Evolutionary conservation across 2,888 invertebrate genomes (phyloP).

Genomic region (Aproaerema taeniolella): DNA sequence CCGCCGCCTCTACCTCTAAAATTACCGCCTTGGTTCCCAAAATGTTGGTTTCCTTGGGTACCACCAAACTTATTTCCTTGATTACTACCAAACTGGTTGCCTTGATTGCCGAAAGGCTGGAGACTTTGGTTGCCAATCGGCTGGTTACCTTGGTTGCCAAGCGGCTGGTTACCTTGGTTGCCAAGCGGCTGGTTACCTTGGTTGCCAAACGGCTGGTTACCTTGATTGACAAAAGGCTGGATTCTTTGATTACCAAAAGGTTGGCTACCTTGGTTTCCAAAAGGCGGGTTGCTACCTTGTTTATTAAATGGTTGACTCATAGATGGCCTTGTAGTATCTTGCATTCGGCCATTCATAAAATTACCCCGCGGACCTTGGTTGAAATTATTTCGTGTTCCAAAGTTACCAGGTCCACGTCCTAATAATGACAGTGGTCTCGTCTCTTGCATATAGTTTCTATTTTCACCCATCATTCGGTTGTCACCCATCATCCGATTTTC

Average conservation of each 20-base stretch:
- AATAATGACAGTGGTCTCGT: no score
- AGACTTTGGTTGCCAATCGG: constrained; percentile 29
- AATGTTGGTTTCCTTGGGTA: constrained; percentile 16
- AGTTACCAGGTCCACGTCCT: no score
- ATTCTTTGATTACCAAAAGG: background rate
- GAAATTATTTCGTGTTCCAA: constrained; percentile 11
- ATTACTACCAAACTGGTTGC: background rate
- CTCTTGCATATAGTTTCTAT: no score
- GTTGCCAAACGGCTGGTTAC: constrained; percentile 14
- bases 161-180: constrained; percentile 20
- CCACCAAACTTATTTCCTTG: no score
- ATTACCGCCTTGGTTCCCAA: constrained; percentile 27
- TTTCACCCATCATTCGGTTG: no score
- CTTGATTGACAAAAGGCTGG: constrained; percentile 11
- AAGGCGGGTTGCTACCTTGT: constrained; percentile 26
- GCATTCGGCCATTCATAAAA: constrained; percentile 35
- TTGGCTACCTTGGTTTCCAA: constrained; percentile 21
- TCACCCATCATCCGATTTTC: no score
- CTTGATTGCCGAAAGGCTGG: no score
- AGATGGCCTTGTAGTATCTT: constrained; percentile 23
- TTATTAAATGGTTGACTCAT: background rate
- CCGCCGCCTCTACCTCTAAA: constrained; percentile 35
- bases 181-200: constrained; percentile 5
- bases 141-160: constrained; percentile 22
- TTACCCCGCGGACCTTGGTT: constrained; percentile 37